A percentile compares a stretch with the other conserved stretches of the same genome.
Conservation (phyloP, 2,113 vertebrate species). For the Brienomyrus longianalis region DNA sequence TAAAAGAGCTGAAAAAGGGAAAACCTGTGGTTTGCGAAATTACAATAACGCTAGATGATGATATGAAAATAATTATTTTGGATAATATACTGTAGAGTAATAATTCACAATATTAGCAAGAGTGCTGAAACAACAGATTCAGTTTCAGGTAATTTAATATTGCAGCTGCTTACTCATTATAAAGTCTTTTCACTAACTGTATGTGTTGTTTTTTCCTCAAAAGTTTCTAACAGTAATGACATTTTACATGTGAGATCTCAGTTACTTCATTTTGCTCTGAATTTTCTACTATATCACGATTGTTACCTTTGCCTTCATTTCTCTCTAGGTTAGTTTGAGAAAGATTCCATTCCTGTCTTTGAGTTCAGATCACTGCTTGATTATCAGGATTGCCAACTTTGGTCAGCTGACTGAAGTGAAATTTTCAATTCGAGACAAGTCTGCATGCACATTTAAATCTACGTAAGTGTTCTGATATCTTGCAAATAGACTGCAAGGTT, state of each 20-base stretch:
- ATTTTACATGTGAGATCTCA: background rate
- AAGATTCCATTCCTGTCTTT: constrained; percentile 10
- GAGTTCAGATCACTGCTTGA: constrained; percentile 18
- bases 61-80: background rate
- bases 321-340: background rate
- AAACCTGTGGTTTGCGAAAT: background rate
- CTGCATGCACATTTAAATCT: background rate
- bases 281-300: background rate
- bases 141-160: background rate
- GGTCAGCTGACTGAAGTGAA: background rate
- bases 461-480: background rate
- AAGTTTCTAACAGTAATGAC: background rate
- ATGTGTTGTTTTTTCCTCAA: background rate
- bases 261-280: background rate
- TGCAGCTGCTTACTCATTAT: background rate
- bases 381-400: background rate
- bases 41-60: background rate
- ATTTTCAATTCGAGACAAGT: background rate
- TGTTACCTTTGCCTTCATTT: background rate
- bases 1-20: background rate
- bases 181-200: background rate
- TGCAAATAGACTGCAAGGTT: background rate
- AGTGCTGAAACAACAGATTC: background rate
- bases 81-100: background rate
- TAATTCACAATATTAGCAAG: background rate